A percentile compares a stretch with the other conserved stretches of the same genome.
These are phyloP conservation scores for Colletes gigas DNA, from an alignment of 1,140 invertebrate species.

Conservation along the genomic window DNA sequence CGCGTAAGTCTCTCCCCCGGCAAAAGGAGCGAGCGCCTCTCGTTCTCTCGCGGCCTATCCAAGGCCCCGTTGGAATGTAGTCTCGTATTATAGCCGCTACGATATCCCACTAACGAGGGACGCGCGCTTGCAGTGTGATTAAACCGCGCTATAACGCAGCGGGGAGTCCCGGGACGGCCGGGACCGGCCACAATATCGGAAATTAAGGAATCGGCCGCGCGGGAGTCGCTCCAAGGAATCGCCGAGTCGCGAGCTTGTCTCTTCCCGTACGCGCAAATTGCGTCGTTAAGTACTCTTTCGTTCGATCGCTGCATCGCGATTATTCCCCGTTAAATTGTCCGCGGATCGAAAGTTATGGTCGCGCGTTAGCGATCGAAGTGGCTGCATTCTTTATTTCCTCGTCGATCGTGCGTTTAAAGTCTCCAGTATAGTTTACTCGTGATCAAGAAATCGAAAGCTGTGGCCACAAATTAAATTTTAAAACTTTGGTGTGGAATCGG, in stretches of 20 bases:
- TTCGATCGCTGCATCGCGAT: slow-evolving; percentile 28
- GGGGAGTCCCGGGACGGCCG: slow-evolving; percentile 48
- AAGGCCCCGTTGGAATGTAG: slow-evolving; percentile 62
- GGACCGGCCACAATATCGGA: slow-evolving; percentile 49
- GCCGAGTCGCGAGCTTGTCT: slow-evolving; percentile 13
- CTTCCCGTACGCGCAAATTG: slow-evolving; percentile 26
- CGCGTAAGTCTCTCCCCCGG: not conserved
- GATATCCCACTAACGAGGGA: slow-evolving; percentile 75
- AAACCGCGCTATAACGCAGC: slow-evolving; percentile 68
- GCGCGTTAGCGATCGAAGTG: no score
- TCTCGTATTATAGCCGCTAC: slow-evolving; percentile 65
- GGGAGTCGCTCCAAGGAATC: slow-evolving; percentile 19
- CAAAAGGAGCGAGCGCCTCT: slow-evolving; percentile 12
- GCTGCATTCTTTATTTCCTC: no score
- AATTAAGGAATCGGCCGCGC: slow-evolving; percentile 59
- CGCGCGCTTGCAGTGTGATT: slow-evolving; percentile 71
- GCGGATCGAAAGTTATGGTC: slow-evolving; percentile 9
- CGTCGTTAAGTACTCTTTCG: slow-evolving; percentile 21
- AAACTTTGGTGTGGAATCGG: no score
- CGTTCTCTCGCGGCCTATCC: slow-evolving; percentile 11
- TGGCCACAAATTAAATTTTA: no score
- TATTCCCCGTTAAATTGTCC: slow-evolving; percentile 34
- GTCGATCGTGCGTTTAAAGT: no score
- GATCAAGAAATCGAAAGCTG: no score
- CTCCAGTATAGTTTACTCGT: no score